Conservation (phyloP, 1,140 invertebrate genomes). For the Brachionus koreanus region DNA sequence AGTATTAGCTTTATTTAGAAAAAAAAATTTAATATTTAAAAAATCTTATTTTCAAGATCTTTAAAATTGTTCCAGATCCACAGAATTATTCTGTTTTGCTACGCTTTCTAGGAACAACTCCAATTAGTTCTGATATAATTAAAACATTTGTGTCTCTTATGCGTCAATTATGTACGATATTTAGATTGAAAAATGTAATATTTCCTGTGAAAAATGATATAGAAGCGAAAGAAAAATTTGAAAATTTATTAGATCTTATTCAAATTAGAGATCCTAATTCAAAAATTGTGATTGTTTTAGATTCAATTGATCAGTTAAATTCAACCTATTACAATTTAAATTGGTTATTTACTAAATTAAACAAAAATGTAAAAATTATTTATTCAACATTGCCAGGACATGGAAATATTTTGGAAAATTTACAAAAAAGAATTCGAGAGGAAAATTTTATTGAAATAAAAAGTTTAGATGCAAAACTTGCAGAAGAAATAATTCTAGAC, state of each 20-base stretch:
- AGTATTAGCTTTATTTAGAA: too few relatives aligned
- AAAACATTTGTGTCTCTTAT: neutral
- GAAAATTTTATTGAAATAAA: neutral
- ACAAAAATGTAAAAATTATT: constrained; percentile 53
- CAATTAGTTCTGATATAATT: neutral
- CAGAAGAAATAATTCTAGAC: neutral
- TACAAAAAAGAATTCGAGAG: neutral
- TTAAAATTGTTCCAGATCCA: constrained; percentile 11
- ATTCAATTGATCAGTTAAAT: constrained; percentile 51
- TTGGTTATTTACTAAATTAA: constrained; percentile 53
- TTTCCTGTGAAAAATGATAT: neutral
- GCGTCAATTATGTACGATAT: neutral
- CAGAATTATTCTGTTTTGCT: constrained; percentile 5
- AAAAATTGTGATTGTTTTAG: constrained; percentile 52
- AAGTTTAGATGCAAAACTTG: neutral
- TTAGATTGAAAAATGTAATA: neutral
- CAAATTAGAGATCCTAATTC: too few relatives aligned
- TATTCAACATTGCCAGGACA: constrained; percentile 49
- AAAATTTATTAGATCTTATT: too few relatives aligned
- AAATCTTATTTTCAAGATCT: too few relatives aligned
- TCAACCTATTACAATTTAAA: constrained; percentile 48
- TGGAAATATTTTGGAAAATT: neutral
- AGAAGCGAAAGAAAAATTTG: neutral
- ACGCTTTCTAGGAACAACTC: constrained; percentile 23
- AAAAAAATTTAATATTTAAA: too few relatives aligned